These are phyloP conservation scores for Syngnathus acus DNA, from an alignment of 2,797 vertebrate genomes.

Conservation along the genomic window DNA sequence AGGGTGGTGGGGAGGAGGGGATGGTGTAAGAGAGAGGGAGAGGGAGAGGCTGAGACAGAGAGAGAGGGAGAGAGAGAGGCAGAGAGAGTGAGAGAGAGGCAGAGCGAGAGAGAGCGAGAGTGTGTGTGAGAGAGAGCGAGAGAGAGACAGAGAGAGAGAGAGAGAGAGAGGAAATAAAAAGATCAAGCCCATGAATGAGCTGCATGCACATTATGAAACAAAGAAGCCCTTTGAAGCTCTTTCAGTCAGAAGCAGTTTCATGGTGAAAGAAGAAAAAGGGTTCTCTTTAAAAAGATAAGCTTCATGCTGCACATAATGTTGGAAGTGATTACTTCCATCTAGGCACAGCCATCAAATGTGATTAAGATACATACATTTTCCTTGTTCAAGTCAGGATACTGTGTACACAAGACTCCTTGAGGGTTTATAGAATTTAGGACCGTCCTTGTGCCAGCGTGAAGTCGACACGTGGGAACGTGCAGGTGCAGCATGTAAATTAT, in stretches of 20 bases:
- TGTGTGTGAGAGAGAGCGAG: conserved; percentile 25
- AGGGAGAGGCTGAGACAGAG: too few species aligned
- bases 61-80: too few species aligned
- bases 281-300: conserved; percentile 77
- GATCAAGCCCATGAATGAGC: conserved; percentile 73
- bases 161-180: conserved; percentile 55
- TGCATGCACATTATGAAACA: conserved; percentile 77
- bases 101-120: neutral
- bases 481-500: conserved; percentile 64
- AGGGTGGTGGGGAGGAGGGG: neutral
- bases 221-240: conserved; percentile 76
- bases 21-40: too few species aligned
- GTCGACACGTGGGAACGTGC: conserved; percentile 48
- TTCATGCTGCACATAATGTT: conserved; percentile 71
- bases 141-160: conserved; percentile 22
- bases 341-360: conserved; percentile 74
- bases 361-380: conserved; percentile 68
- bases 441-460: conserved; percentile 37
- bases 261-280: conserved; percentile 75
- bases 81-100: neutral
- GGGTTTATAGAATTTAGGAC: conserved; percentile 41
- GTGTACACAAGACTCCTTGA: conserved; percentile 40
- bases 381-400: conserved; percentile 49
- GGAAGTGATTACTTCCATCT: conserved; percentile 72
- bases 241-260: conserved; percentile 77